Evolutionary conservation across 2,888 invertebrate genomes (phyloP).

Genomic region (Leptopterna dolabrata): DNA sequence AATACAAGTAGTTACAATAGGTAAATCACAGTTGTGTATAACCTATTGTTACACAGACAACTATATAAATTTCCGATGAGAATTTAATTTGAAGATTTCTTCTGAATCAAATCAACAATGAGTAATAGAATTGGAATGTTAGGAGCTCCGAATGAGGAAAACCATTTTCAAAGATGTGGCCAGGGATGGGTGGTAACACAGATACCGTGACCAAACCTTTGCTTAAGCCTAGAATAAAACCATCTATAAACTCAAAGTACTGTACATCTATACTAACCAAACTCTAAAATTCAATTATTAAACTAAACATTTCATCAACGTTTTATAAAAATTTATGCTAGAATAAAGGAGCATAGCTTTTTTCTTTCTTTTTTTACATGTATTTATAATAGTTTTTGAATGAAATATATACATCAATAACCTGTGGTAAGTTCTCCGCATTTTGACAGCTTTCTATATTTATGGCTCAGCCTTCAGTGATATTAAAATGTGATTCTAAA

Average conservation of each 20-base stretch:
- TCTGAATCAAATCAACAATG: conserved; percentile 20
- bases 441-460: conserved; percentile 23
- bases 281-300: conserved; percentile 29
- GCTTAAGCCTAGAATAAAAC: conserved; percentile 25
- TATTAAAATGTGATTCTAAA: conserved; percentile 23
- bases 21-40: conserved; percentile 55
- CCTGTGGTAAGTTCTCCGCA: conserved; percentile 15
- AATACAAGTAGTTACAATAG: conserved; percentile 50
- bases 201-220: background rate
- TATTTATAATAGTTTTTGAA: conserved; percentile 43
- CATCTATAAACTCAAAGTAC: conserved; percentile 1
- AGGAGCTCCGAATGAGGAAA: conserved; percentile 12
- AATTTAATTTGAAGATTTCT: conserved; percentile 6
- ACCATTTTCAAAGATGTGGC: background rate
- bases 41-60: conserved; percentile 54
- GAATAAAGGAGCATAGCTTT: conserved; percentile 42
- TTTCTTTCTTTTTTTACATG: conserved; percentile 38
- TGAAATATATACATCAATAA: conserved; percentile 48
- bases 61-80: conserved; percentile 32
- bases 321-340: conserved; percentile 45
- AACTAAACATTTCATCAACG: conserved; percentile 27
- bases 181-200: background rate
- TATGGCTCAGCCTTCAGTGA: conserved; percentile 50
- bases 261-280: conserved; percentile 24
- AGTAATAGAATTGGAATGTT: conserved; percentile 40